Conservation (phyloP, 1,140 invertebrate species). For the Sinonovacula constricta region DNA sequence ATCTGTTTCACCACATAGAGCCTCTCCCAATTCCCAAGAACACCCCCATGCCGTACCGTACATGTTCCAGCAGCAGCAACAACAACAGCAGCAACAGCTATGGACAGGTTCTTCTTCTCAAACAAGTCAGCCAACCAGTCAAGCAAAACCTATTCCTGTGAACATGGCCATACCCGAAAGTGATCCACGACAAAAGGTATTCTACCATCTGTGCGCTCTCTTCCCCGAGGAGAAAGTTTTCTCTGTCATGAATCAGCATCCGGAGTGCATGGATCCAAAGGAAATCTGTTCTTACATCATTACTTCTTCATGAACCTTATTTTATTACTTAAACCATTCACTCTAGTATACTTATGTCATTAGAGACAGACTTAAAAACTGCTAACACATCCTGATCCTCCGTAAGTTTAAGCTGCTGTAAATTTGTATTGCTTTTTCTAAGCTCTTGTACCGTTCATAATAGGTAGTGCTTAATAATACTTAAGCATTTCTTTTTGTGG, state of each 20-base stretch:
- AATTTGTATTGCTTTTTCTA: not conserved
- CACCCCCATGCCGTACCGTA: slow-evolving; percentile 34
- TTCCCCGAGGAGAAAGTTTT: slow-evolving; percentile 93
- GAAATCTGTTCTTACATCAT: slow-evolving; percentile 93
- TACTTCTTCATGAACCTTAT: slow-evolving; percentile 77
- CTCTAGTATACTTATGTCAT: not conserved
- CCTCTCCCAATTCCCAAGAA: slow-evolving; percentile 19
- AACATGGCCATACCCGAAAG: slow-evolving; percentile 76
- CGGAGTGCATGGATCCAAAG: slow-evolving; percentile 91
- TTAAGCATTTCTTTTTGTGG: not conserved
- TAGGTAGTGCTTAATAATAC: not conserved
- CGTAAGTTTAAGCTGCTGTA: not conserved
- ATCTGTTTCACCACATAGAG: no score
- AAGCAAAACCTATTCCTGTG: slow-evolving; percentile 41
- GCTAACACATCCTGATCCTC: not conserved
- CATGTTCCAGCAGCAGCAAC: slow-evolving; percentile 49
- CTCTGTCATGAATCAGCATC: slow-evolving; percentile 89
- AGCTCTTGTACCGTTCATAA: not conserved
- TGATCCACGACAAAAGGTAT: slow-evolving; percentile 86
- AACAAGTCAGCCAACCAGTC: no score
- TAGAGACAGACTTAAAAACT: not conserved
- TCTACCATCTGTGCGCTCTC: slow-evolving; percentile 90
- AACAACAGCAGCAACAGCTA: slow-evolving; percentile 69
- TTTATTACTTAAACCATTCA: not conserved
- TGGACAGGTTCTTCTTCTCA: not conserved